Percentiles rank a stretch among this genome's conserved stretches.
phyloP scores from a whole-genome alignment of 2,113 vertebrate genomes.

The Brachypodius melanocephalos region DNA sequence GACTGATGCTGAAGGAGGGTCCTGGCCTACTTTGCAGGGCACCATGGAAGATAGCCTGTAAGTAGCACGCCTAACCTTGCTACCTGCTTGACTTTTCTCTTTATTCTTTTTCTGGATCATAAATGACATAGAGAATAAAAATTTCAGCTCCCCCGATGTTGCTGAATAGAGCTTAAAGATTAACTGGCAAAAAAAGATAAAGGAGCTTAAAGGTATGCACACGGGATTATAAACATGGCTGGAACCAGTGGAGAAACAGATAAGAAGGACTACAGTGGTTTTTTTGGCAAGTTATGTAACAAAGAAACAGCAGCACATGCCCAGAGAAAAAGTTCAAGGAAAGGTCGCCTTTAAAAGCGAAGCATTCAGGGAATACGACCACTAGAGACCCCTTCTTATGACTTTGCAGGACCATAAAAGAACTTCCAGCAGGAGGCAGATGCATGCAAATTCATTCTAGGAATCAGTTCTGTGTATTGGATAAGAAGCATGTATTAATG shows the following conservation, averaged over 20 bases:
- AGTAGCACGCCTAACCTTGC: not conserved
- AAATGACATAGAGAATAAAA: not conserved
- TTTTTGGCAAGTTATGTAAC: not conserved
- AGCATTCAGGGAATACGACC: not conserved
- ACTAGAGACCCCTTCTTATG: not conserved
- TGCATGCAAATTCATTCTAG: not conserved
- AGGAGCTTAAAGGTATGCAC: not conserved
- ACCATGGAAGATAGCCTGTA: not conserved
- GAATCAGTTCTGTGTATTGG: not conserved
- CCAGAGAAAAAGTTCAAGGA: not conserved
- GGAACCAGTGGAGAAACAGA: not conserved
- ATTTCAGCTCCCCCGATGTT: not conserved
- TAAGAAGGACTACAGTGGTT: not conserved
- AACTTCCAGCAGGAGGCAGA: not conserved
- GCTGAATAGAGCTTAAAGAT: not conserved
- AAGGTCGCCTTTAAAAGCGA: rapidly evolving
- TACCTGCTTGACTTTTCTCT: not conserved
- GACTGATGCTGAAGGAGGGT: not conserved
- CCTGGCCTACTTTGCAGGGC: not conserved
- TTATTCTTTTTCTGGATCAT: not conserved
- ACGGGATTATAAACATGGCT: not conserved
- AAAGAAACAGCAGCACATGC: not conserved
- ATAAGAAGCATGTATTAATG: not conserved
- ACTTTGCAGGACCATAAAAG: not conserved
- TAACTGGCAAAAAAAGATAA: not conserved